These are phyloP conservation scores for Himalopsyche kuldschensis DNA, from an alignment of 2,888 invertebrate species.

Conservation along the genomic window DNA sequence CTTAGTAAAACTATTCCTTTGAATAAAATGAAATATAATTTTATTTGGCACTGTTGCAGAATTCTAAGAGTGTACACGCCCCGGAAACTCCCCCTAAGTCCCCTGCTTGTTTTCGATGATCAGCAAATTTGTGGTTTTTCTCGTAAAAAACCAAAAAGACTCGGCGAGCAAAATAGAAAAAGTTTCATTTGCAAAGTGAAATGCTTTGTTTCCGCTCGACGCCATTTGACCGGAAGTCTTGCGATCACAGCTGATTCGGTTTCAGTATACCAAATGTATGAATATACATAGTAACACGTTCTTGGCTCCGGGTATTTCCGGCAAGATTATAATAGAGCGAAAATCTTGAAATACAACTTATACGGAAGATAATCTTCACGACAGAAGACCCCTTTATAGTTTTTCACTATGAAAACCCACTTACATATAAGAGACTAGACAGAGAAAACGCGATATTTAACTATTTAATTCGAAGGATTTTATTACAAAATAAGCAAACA, in stretches of 20 bases:
- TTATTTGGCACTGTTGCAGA: not conserved
- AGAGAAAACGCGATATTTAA: too few species aligned
- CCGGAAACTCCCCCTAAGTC: not conserved
- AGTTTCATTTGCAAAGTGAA: not conserved
- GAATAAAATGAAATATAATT: not conserved
- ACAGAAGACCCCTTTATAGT: too few species aligned
- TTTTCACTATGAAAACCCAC: too few species aligned
- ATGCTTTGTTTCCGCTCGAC: not conserved
- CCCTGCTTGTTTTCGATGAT: not conserved
- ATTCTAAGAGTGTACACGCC: not conserved
- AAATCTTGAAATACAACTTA: too few species aligned
- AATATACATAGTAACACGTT: too few species aligned
- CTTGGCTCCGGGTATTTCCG: too few species aligned
- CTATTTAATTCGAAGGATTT: too few species aligned
- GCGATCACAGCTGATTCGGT: not conserved
- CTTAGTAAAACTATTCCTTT: not conserved
- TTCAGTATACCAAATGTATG: not conserved
- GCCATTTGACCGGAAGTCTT: not conserved
- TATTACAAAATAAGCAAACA: too few species aligned
- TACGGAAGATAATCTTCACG: too few species aligned
- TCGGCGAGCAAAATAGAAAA: not conserved
- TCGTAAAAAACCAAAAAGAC: not conserved
- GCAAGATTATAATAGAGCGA: too few species aligned
- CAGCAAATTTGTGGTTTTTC: not conserved
- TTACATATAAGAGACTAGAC: too few species aligned